phyloP scores from a whole-genome alignment of 1,140 invertebrate genomes.

The Ceratina australensis region DNA sequence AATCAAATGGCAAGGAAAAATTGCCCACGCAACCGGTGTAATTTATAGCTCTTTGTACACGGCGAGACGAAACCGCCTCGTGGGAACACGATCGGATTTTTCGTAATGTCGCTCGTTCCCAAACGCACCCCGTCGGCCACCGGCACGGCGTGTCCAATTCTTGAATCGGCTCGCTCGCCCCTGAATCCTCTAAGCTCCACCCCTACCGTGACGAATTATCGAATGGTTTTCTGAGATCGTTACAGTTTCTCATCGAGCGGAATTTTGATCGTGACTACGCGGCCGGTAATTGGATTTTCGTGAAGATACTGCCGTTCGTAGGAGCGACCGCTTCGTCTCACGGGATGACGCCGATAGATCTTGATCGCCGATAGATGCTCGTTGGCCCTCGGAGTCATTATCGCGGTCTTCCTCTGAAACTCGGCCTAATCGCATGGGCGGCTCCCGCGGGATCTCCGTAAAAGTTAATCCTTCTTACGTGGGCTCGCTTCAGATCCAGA shows the following conservation, averaged over 20 bases:
- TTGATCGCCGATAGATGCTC: not conserved
- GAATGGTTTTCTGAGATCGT: conserved; percentile 45
- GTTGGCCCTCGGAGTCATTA: not conserved
- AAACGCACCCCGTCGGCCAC: not conserved
- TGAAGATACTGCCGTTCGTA: not conserved
- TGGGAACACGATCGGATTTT: conserved; percentile 52
- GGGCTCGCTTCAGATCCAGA: conserved; percentile 28
- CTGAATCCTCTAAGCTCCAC: conserved; percentile 16
- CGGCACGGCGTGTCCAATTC: conserved; percentile 54
- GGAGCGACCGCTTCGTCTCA: not conserved
- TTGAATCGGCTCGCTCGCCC: conserved; percentile 53
- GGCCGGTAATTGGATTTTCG: conserved; percentile 24
- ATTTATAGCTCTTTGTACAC: conserved; percentile 55
- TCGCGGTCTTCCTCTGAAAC: not conserved
- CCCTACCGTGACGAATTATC: conserved; percentile 56
- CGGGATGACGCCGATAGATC: not conserved
- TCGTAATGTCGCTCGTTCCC: conserved; percentile 7
- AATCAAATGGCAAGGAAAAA: conserved; percentile 24
- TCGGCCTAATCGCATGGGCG: conserved; percentile 39
- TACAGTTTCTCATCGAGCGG: conserved; percentile 26
- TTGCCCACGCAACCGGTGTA: conserved; percentile 27
- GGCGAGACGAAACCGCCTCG: conserved; percentile 36
- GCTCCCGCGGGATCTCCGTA: conserved; percentile 17
- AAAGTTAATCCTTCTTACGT: conserved; percentile 48
- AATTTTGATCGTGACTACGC: conserved; percentile 35